Percentiles rank a stretch among this genome's conserved stretches.
Conservation (phyloP, 1,140 invertebrate genomes). For the Dendroctonus valens region DNA sequence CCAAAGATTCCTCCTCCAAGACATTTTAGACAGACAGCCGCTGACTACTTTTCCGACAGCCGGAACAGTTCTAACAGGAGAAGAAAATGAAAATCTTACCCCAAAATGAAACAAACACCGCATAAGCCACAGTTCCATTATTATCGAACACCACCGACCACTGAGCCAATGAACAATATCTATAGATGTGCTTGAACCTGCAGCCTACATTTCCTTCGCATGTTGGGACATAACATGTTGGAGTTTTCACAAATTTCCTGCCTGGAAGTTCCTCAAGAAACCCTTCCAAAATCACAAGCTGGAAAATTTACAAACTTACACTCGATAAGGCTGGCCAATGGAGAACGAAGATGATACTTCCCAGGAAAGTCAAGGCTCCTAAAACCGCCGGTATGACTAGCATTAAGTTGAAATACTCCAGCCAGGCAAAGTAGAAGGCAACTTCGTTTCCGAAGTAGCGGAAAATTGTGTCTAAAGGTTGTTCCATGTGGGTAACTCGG, state of each 20-base stretch:
- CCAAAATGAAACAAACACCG: constrained; percentile 96
- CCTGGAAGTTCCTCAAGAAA: constrained; percentile 13
- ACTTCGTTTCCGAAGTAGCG: constrained; percentile 50
- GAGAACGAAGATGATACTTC: constrained; percentile 9
- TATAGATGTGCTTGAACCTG: constrained; percentile 17
- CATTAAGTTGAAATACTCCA: constrained; percentile 56
- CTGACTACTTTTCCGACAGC: background rate
- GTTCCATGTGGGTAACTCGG: constrained; percentile 54
- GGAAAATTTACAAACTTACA: constrained; percentile 16
- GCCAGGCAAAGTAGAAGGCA: constrained; percentile 54
- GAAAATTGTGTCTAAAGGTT: constrained; percentile 45
- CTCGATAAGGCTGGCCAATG: constrained; percentile 9
- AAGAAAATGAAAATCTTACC: constrained; percentile 54
- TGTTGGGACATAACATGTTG: constrained; percentile 25
- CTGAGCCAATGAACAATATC: constrained; percentile 52
- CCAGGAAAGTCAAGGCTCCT: constrained; percentile 48
- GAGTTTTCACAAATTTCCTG: constrained; percentile 30
- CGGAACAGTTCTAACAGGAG: background rate
- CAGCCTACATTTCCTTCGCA: constrained; percentile 26
- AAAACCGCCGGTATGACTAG: constrained; percentile 57
- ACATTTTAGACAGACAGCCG: background rate
- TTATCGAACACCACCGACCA: constrained; percentile 94
- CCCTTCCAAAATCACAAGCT: background rate
- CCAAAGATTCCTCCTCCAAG: too few relatives aligned
- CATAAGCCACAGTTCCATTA: constrained; percentile 85